Conservation (phyloP, 1,140 invertebrate genomes). For the Ceratina australensis region DNA sequence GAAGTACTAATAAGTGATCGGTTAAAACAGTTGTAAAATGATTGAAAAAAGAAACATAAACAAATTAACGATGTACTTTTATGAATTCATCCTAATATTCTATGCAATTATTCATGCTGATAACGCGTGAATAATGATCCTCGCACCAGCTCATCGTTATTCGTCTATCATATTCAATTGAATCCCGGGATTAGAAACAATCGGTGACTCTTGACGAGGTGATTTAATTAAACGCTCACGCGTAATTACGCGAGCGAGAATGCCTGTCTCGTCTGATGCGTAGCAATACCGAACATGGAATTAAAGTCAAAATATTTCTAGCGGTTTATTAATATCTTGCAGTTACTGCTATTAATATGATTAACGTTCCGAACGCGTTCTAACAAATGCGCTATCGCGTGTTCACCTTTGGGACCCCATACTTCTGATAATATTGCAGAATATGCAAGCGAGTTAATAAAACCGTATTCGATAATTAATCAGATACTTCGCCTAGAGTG, state of each 20-base stretch:
- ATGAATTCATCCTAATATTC: no score
- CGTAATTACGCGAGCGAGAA: constrained; percentile 31
- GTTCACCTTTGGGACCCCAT: neutral
- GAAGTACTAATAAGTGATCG: no score
- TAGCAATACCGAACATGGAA: constrained; percentile 12
- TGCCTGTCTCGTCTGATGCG: neutral
- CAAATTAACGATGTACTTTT: no score
- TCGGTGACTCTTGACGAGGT: constrained; percentile 26
- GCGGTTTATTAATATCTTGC: neutral
- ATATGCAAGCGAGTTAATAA: constrained; percentile 1
- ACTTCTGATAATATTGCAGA: constrained; percentile 1
- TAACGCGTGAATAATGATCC: neutral
- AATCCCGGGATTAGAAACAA: constrained; percentile 19
- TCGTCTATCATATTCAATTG: constrained; percentile 28
- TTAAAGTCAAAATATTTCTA: constrained; percentile 43
- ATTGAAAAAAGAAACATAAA: no score
- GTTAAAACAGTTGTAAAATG: no score
- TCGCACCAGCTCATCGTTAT: neutral
- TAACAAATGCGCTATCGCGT: constrained; percentile 3
- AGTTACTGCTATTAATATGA: constrained; percentile 22
- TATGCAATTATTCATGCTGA: constrained; percentile 5
- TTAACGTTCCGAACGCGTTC: neutral
- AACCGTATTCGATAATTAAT: neutral
- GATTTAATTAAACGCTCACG: constrained; percentile 37
- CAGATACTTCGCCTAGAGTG: neutral